Evolutionary conservation across 2,888 invertebrate species (phyloP).

Genomic region (Xylocampa areola): DNA sequence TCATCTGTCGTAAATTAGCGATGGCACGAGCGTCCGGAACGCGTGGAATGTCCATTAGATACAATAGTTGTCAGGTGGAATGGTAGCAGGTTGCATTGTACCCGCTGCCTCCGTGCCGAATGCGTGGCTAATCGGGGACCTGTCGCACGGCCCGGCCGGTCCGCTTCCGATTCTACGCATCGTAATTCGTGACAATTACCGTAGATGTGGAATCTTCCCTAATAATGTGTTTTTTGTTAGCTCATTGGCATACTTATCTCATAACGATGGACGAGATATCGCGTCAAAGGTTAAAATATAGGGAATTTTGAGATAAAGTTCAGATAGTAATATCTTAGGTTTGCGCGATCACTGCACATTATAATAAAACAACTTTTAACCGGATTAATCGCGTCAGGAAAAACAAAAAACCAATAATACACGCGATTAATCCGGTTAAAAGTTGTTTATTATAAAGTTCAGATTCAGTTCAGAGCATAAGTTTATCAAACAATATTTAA

Average conservation of each 20-base stretch:
- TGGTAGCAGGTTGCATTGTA: slow-evolving; percentile 64
- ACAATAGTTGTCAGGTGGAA: slow-evolving; percentile 67
- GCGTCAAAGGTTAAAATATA: neutral
- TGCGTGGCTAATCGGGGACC: slow-evolving; percentile 87
- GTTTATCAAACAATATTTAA: too few species aligned
- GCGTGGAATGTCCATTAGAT: slow-evolving; percentile 76
- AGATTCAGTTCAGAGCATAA: too few species aligned
- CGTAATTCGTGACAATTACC: slow-evolving; percentile 68
- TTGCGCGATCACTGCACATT: too few species aligned
- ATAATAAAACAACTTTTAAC: too few species aligned
- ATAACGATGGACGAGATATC: neutral
- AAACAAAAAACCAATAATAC: too few species aligned
- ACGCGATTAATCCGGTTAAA: too few species aligned
- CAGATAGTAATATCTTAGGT: too few species aligned
- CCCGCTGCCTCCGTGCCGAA: slow-evolving; percentile 77
- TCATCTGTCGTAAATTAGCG: slow-evolving; percentile 62
- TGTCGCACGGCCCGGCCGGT: slow-evolving; percentile 84
- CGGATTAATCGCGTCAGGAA: too few species aligned
- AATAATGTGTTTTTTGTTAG: slow-evolving; percentile 28
- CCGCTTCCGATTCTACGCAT: slow-evolving; percentile 64
- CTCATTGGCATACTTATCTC: neutral
- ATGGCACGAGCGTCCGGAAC: slow-evolving; percentile 72
- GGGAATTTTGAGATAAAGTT: neutral
- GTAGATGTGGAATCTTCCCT: slow-evolving; percentile 46
- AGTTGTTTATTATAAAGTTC: too few species aligned